Conservation (phyloP, 2,797 vertebrate species). For the Oophaga sylvatica region DNA sequence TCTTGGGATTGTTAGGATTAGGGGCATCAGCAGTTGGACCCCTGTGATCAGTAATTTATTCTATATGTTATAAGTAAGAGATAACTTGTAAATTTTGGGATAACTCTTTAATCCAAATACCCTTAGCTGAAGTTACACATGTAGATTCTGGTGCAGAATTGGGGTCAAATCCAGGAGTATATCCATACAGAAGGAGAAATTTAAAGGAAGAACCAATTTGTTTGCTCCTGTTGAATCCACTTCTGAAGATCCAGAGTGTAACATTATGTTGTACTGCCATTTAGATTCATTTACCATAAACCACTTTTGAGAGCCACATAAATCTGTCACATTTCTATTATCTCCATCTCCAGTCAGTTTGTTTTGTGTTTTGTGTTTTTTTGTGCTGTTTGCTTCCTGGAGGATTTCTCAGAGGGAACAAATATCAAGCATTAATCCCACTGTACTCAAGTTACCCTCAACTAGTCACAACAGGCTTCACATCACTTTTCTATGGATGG, state of each 20-base stretch:
- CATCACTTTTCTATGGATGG: constrained; percentile 36
- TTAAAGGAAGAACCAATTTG: too few relatives aligned
- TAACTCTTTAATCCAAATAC: too few relatives aligned
- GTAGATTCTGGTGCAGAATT: too few relatives aligned
- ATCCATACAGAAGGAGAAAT: too few relatives aligned
- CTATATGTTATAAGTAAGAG: too few relatives aligned
- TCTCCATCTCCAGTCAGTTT: neutral
- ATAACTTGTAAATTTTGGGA: too few relatives aligned
- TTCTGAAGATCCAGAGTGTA: neutral
- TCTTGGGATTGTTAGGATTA: too few relatives aligned
- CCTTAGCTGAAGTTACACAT: too few relatives aligned
- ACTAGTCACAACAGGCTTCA: constrained; percentile 53
- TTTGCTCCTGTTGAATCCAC: neutral
- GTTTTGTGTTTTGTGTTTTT: constrained; percentile 37
- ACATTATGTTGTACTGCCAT: neutral
- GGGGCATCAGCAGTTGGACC: too few relatives aligned
- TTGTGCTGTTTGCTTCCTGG: constrained; percentile 31
- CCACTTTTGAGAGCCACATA: neutral
- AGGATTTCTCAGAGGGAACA: constrained; percentile 33
- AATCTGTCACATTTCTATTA: neutral
- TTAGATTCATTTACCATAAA: neutral
- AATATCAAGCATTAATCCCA: constrained; percentile 33
- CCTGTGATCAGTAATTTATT: too few relatives aligned
- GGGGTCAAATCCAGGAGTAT: too few relatives aligned
- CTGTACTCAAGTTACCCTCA: constrained; percentile 43